Base-by-base conservation (phyloP, 2,888 invertebrate species). In the Cephus pulcher region DNA sequence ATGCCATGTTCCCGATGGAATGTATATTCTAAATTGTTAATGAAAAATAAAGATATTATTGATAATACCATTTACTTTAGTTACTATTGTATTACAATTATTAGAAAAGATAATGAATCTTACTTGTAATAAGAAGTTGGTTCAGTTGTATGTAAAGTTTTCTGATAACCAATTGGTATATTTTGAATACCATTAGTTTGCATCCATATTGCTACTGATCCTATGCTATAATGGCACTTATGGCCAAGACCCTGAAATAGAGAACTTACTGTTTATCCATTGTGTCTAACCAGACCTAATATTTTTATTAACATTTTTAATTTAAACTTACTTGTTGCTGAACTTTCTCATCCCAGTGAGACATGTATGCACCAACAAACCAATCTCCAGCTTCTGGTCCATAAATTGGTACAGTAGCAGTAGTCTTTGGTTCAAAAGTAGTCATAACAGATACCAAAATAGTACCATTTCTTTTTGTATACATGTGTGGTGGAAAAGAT, bases 321-420 rank as follows among this genome's bases (percentile, higher is more conserved):
- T 56, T 56, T 56, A 9, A 56, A 23, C 9, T 23, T 78, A 77
- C 93, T 89, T 92, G 91, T 83, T 92, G 93, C 82, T 92, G 91
- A 73, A 93, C 89, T 82, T 91, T 91, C 80, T 92, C 90, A 85
- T 93, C 92, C 92, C 92, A 92, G 79, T 91, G 88, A 68, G 92
- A 89, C 79, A 93, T 90, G 85, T 92, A 92, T 75, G 93, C 93
- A 76, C 91, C 92, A 15, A 92, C 92, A 86, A 92, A 93, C 93
- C 93, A 93, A 83, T 92, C 92, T 23, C 93, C 93, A 70, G 92
- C 91, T 77, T 91, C 84, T 40, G 93, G 93, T 81, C 92, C 92
- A 81, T 92, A 91, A 68, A 93, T 86, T 32, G 92, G 92, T 79
- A 93, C 87, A 56, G 92, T 87, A 4, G 90, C 89, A 32, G 92